Percentiles rank a stretch among this genome's conserved stretches.
phyloP scores from a whole-genome alignment of 2,797 vertebrate genomes.

The Diceros bicornis region DNA sequence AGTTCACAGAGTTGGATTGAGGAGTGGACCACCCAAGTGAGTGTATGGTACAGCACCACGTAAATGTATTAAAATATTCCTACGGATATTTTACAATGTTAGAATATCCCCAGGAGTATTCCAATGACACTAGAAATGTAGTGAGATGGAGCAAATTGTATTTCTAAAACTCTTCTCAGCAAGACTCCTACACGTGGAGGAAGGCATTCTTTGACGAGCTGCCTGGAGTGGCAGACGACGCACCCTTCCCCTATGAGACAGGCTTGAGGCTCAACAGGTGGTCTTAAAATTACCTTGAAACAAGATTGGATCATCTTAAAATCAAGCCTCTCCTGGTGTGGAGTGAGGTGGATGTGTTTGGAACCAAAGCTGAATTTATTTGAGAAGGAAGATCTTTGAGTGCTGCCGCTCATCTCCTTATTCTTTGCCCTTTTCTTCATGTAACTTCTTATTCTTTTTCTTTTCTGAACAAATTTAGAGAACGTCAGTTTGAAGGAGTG shows the following conservation, averaged over 20 bases:
- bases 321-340: background rate
- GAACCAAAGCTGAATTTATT: background rate
- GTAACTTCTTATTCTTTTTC: background rate
- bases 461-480: conserved; percentile 27
- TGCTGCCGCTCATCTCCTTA: background rate
- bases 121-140: background rate
- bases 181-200: background rate
- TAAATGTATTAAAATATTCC: background rate
- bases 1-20: background rate
- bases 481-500: background rate
- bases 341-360: background rate
- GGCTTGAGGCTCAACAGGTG: background rate
- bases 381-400: background rate
- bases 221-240: conserved; percentile 2
- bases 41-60: background rate
- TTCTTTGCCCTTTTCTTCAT: background rate
- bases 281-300: background rate
- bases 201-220: background rate
- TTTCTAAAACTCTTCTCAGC: conserved; percentile 16
- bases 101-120: background rate
- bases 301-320: background rate
- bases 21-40: background rate
- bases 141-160: background rate
- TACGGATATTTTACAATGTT: background rate
- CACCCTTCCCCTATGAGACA: background rate